phyloP scores from a whole-genome alignment of 2,113 vertebrate genomes.

The Paracanthobrama guichenoti region DNA sequence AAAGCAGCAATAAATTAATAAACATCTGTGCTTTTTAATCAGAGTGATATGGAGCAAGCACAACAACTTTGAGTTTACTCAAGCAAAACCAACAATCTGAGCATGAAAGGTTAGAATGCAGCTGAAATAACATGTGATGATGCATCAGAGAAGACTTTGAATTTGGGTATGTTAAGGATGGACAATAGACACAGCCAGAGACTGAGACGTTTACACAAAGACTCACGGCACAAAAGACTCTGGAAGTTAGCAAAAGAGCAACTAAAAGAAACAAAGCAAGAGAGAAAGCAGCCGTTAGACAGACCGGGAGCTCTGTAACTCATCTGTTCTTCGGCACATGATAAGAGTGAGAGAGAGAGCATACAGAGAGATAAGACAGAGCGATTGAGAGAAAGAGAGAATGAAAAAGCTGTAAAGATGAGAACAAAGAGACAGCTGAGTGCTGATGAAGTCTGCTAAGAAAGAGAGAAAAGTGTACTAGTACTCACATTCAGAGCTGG shows the following conservation, averaged over 20 bases:
- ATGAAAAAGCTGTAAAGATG: constrained; percentile 3
- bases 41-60: not conserved
- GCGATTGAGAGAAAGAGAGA: constrained; percentile 1
- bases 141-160: not conserved
- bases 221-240: not conserved
- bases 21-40: constrained; percentile 8
- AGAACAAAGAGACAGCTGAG: not conserved
- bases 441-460: constrained; percentile 18
- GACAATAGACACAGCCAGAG: constrained; percentile 45
- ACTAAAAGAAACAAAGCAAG: constrained; percentile 42
- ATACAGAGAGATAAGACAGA: not conserved
- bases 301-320: constrained; percentile 58
- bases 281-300: constrained; percentile 55
- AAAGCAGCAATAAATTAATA: not conserved
- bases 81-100: not conserved
- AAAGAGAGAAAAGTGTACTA: constrained; percentile 27
- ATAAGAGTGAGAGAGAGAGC: not conserved
- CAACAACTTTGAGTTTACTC: not conserved
- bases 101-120: not conserved
- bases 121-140: constrained; percentile 8
- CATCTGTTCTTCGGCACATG: constrained; percentile 45
- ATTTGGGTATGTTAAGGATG: constrained; percentile 23
- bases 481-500: constrained; percentile 46
- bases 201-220: constrained; percentile 25
- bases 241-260: constrained; percentile 42